Percentiles rank a stretch among this genome's conserved stretches.
phyloP scores from a whole-genome alignment of 2,797 vertebrate species.

The Danionella dracula region DNA sequence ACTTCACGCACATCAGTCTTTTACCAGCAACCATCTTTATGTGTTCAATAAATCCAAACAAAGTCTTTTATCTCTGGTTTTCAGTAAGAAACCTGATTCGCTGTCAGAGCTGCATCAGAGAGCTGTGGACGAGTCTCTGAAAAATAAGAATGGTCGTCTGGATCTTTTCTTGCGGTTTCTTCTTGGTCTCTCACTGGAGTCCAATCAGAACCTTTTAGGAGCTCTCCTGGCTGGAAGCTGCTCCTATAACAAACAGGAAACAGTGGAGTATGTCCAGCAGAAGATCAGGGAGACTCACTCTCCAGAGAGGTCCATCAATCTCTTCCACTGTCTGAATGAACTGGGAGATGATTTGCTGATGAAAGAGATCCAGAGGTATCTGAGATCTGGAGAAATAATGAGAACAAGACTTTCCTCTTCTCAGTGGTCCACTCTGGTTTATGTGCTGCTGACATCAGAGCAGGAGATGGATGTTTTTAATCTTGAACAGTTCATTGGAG shows the following conservation, averaged over 20 bases:
- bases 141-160: background rate
- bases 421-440: background rate
- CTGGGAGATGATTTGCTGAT: background rate
- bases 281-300: background rate
- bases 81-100: too few relatives aligned
- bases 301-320: conserved; percentile 5
- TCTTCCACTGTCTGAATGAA: background rate
- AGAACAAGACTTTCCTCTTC: background rate
- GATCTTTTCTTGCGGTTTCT: background rate
- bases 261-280: background rate
- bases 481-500: background rate
- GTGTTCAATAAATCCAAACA: too few relatives aligned
- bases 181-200: background rate
- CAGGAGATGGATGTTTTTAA: background rate
- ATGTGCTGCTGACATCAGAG: background rate
- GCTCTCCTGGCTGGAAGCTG: background rate
- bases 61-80: too few relatives aligned
- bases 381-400: background rate
- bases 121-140: rapidly evolving
- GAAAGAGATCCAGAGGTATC: background rate
- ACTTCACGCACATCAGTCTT: background rate
- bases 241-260: background rate
- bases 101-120: too few relatives aligned
- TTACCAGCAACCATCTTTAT: background rate
- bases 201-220: conserved; percentile 1